Percentiles rank a stretch among this genome's conserved stretches.
These are phyloP conservation scores for Globodera rostochiensis DNA, from an alignment of 1,140 invertebrate species.

Conservation along the genomic window DNA sequence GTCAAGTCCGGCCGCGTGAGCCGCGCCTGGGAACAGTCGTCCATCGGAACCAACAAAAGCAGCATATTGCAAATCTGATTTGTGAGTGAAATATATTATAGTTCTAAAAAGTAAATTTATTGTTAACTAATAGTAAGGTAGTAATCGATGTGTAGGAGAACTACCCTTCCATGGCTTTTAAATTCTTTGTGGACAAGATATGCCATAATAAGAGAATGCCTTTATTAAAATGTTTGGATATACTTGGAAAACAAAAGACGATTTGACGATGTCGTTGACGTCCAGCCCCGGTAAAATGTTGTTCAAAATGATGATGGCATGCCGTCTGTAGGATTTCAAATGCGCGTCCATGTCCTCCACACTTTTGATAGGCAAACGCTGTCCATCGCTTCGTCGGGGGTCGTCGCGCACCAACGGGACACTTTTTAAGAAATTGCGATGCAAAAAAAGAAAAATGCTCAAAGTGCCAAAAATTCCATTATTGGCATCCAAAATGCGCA, in stretches of 20 bases:
- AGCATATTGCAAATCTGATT: constrained; percentile 31
- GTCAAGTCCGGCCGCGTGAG: constrained; percentile 74
- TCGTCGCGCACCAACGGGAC: constrained; percentile 68
- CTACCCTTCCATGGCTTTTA: too few species aligned
- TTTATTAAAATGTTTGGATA: neutral
- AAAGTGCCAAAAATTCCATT: neutral
- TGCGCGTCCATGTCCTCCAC: constrained; percentile 34
- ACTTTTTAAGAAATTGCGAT: neutral
- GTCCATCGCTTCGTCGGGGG: constrained; percentile 24
- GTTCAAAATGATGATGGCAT: constrained; percentile 80
- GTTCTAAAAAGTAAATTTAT: neutral
- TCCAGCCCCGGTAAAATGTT: constrained; percentile 83
- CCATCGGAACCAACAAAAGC: constrained; percentile 69
- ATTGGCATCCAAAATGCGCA: too few species aligned
- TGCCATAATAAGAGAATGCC: too few species aligned
- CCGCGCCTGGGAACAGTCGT: constrained; percentile 79
- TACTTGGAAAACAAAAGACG: constrained; percentile 70
- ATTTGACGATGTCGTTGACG: constrained; percentile 84
- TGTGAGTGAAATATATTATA: neutral
- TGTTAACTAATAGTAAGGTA: too few species aligned
- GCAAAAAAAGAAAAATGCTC: too few species aligned
- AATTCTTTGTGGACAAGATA: too few species aligned
- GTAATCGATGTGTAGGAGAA: too few species aligned
- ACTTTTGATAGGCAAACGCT: constrained; percentile 38
- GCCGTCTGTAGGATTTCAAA: constrained; percentile 69